Percentiles rank a stretch among this genome's conserved stretches.
These are phyloP conservation scores for Hirudo medicinalis DNA, from an alignment of 1,140 invertebrate genomes.

Conservation along the genomic window DNA sequence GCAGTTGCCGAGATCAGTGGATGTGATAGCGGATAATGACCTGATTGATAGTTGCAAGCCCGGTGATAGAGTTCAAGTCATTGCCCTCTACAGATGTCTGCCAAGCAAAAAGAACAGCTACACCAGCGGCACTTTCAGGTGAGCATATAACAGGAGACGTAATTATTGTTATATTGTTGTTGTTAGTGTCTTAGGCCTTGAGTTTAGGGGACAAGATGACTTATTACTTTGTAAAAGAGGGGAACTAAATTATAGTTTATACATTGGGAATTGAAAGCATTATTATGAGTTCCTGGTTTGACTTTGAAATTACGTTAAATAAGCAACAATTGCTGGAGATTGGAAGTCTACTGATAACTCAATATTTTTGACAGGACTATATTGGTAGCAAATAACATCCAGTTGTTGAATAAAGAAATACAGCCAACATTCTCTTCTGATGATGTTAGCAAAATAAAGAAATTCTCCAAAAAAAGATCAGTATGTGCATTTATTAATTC, in stretches of 20 bases:
- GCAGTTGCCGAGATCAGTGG: constrained; percentile 82
- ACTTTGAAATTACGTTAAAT: no score
- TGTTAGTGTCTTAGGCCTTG: no score
- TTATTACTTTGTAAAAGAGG: no score
- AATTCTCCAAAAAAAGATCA: constrained; percentile 55
- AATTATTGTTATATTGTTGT: no score
- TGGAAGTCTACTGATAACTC: no score
- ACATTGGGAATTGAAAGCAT: neutral
- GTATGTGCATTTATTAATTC: constrained; percentile 25
- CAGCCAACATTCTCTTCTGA: constrained; percentile 62
- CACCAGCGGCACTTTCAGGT: constrained; percentile 83
- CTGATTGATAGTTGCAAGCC: constrained; percentile 70
- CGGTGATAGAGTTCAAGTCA: constrained; percentile 79
- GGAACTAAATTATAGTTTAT: neutral
- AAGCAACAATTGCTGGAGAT: no score
- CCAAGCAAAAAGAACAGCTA: constrained; percentile 84
- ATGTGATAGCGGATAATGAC: constrained; percentile 90
- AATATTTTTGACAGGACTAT: constrained; percentile 55
- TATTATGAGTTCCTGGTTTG: no score
- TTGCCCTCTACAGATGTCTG: constrained; percentile 84
- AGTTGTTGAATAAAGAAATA: constrained; percentile 75
- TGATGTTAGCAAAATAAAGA: constrained; percentile 80
- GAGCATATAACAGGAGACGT: constrained; percentile 24
- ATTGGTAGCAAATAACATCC: constrained; percentile 82
- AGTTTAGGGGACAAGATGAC: no score